Percentiles rank a stretch among this genome's conserved stretches.
phyloP scores from a whole-genome alignment of 1,140 invertebrate genomes.

The Phthorimaea operculella region DNA sequence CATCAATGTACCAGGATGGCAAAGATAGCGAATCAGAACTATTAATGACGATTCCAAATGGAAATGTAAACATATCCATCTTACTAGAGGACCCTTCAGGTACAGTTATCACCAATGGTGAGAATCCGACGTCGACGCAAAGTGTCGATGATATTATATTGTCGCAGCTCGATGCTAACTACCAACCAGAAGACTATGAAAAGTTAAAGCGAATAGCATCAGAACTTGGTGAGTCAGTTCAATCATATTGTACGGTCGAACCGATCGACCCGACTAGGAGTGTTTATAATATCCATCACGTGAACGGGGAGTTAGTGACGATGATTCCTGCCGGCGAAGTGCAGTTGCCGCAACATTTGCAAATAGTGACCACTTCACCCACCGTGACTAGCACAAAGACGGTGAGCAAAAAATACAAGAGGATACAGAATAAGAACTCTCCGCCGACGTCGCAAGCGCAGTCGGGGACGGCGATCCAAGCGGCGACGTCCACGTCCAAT shows the following conservation, averaged over 20 bases:
- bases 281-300: constrained; percentile 66
- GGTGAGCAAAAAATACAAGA: constrained; percentile 66
- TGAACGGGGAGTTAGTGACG: constrained; percentile 62
- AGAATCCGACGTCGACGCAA: constrained; percentile 72
- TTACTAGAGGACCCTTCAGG: constrained; percentile 57
- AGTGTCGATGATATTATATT: constrained; percentile 78
- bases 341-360: constrained; percentile 64
- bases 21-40: constrained; percentile 54
- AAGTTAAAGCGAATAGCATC: constrained; percentile 80
- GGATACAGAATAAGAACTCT: constrained; percentile 56
- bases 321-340: constrained; percentile 61
- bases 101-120: constrained; percentile 56
- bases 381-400: constrained; percentile 68
- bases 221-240: constrained; percentile 76
- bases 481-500: constrained; percentile 68
- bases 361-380: constrained; percentile 59
- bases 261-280: constrained; percentile 62
- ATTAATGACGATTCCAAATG: constrained; percentile 60
- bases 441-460: constrained; percentile 46
- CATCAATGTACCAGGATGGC: constrained; percentile 54
- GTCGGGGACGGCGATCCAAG: constrained; percentile 48
- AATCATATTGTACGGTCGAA: constrained; percentile 76
- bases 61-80: constrained; percentile 63
- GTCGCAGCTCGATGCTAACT: constrained; percentile 75
- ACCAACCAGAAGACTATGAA: constrained; percentile 78